Base-by-base conservation (phyloP, 2,888 invertebrate species). In the Limnephilus auricula region DNA sequence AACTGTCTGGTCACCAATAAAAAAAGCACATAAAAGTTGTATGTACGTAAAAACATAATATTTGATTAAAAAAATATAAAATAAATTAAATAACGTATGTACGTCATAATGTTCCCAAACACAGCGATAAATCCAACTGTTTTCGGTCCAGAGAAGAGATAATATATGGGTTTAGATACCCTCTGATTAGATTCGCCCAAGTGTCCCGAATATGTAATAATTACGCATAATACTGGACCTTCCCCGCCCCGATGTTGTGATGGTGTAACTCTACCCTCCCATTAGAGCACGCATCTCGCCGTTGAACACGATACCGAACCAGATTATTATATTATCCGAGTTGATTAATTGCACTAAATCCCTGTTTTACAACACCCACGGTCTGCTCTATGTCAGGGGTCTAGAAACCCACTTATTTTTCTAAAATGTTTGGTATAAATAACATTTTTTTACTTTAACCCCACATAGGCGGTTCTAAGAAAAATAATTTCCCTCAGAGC, bases 321-420 rank as follows among this genome's bases (percentile, higher is more conserved):
- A 12, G 40, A 85, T 85, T 85, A 85, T 85, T 40, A 85, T 30
- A 85, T 65, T 65, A 65, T 40, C 34, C 85, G 3, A 85, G n/a
- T 15, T 45, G 85, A 85, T 85, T 85, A 85, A 85, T 85, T 85
- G 40, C 85, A 85, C n/a, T 84, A 34, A 83, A 37, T 34, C 84
- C 4, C 84, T 40, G 25, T 40, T 40, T 40, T 30, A 37, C 15
- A 40, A 85, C 85, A 25, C 85, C 34, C 37, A 37, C 84, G n/a
- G 25, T 84, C 84, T n/a, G 37, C 40, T 30, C 45, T 18, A 34
- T 9, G 85, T n/a, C 40, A 25, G 85, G 30, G 65, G 65, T 65
- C 65, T 9, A 65, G 25, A 25, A 65, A n/a, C 25, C n/a, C 25
- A 65, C 25, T 2, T 50, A 4, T 50, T 50, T 15, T 50, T 4